Evolutionary conservation across 2,888 invertebrate genomes (phyloP), one percentile per base, ranked within the genome.

Genomic region (Pardosa pseudoannulata): DNA sequence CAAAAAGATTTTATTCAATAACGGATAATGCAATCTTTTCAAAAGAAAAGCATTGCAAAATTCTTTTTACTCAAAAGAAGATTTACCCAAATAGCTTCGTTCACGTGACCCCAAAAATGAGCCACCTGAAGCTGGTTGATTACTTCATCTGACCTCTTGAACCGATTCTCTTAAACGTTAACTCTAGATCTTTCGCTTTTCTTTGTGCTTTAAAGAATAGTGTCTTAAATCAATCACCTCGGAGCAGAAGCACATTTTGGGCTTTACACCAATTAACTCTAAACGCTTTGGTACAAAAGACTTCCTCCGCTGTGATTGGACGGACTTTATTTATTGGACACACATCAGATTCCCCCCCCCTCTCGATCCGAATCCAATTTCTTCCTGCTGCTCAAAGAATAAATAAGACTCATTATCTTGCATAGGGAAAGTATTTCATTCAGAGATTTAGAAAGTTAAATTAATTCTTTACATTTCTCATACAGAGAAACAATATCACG

Each of bases 231-330:
- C 83, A 78, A 85, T 85, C 83, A 85, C 39, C 41, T n/a, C 31
- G 56, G 41, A 50, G 50, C 71, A 16, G 56, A 73, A 67, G 67
- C 78, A 73, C 67, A 72, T 73, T 73, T 85, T 68, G 75, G 73
- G 72, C 83, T 79, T 79, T 85, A 85, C 83, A 78, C 83, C 83
- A 85, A 85, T 85, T 85, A 85, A 68, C 62, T 83, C 72, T 72
- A 72, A 83, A 72, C 72, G 83, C 71, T 83, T 78, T 76, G 62
- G 65, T 46, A 56, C 36, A 36, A 36, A 16, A 16, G 46, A 46
- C 46, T 56, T 56, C 56, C 56, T 56, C 56, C 56, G 23, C 5
- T 56, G 7, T 56, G 56, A 56, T 56, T 56, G 56, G 56, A 11
- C 23, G 23, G 3, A 6, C 23, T 23, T 23, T 23, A 56, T 56